Evolutionary conservation across 2,888 invertebrate species (phyloP).

Genomic region (Aromia moschata): DNA sequence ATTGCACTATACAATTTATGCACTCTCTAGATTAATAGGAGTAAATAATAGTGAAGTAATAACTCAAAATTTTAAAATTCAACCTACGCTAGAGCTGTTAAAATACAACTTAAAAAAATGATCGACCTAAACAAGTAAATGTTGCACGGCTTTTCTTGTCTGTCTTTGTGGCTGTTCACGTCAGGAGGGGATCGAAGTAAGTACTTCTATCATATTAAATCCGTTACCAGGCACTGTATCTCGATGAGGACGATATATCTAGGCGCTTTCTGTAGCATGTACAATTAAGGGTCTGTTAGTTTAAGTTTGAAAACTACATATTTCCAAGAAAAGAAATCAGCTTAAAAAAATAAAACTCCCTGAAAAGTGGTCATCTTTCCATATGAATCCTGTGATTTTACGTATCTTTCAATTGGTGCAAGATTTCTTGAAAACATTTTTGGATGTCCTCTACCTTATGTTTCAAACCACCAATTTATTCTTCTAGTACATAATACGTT

Average conservation of each 20-base stretch:
- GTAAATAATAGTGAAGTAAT: too few species aligned
- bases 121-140: constrained; percentile 39
- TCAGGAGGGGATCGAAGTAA: constrained; percentile 66
- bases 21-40: constrained; percentile 14
- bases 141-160: constrained; percentile 63
- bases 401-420: too few species aligned
- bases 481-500: too few species aligned
- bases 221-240: neutral
- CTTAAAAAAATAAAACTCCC: too few species aligned
- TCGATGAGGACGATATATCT: constrained; percentile 4
- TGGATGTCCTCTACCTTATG: too few species aligned
- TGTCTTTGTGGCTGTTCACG: constrained; percentile 59
- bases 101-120: constrained; percentile 1
- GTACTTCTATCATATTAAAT: constrained; percentile 48
- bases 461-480: too few species aligned
- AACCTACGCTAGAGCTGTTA: constrained; percentile 5
- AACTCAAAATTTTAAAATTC: constrained; percentile 1
- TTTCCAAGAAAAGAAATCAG: too few species aligned
- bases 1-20: constrained; percentile 10
- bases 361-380: too few species aligned
- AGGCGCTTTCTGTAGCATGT: neutral
- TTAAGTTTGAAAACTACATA: too few species aligned
- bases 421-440: too few species aligned
- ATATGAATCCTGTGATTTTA: too few species aligned
- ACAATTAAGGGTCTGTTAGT: constrained; percentile 12